Evolutionary conservation across 2,888 invertebrate genomes (phyloP), one percentile per base, ranked within the genome.

Genomic region (Nemotelus nigrinus): DNA sequence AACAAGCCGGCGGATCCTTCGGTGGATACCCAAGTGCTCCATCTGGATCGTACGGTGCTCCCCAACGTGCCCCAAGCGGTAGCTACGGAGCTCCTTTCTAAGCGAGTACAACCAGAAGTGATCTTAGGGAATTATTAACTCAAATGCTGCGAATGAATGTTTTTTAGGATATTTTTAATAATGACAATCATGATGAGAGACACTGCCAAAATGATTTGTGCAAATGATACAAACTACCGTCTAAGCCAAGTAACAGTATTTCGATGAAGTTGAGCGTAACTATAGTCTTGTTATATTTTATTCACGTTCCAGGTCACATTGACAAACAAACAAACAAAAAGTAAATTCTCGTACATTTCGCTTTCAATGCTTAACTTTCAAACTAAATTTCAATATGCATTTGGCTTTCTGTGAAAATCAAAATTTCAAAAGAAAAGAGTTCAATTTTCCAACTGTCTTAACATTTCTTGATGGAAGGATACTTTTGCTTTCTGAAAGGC

Each of bases 41-140:
- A 67, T 90, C 90, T 80, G 87, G 89, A 70, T 89, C 89, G 72
- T 90, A 90, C 85, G 89, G 90, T 80, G 88, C 89, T 79, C 91
- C 92, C 79, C 25, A 25, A 25, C 90, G 91, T 82, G 87, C 89
- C 80, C 92, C 92, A 80, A 90, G 91, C 83, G 89, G 92, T 86
- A 91, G 92, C 88, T 94, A 93, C 88, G 93, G 93, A 85, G 91
- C 82, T 57, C 81, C 82, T 75, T 82, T 77, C 77, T 81, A 81
- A 79, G 55, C 43, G 25, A 70, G 60, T 72, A 47, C 55, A 41
- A 55, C 43, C 55, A 53, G 48, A 74, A 5, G 74, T 74, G 74
- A 74, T 74, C 74, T 74, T 74, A 74, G 74, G 60, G 67, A 79
- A 74, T 60, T 60, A 58, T 79, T 77, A 45, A 44, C 57, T 60